Percentiles rank a stretch among this genome's conserved stretches.
Evolutionary conservation across 2,113 vertebrate species (phyloP).

Genomic region (Eonycteris spelaea): DNA sequence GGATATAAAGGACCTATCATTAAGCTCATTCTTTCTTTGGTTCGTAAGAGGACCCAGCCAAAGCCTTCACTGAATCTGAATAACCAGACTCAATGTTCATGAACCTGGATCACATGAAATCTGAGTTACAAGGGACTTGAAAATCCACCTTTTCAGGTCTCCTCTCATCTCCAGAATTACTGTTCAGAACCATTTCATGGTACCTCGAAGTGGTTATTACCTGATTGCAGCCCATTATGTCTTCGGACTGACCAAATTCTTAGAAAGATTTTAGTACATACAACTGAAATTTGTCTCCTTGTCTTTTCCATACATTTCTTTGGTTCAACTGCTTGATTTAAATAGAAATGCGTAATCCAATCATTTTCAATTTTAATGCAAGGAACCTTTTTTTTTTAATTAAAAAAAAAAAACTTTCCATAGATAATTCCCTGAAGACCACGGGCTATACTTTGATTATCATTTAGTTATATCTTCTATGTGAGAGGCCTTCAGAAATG

Average conservation of each 20-base stretch:
- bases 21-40: neutral
- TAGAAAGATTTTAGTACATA: neutral
- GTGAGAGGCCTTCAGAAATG: neutral
- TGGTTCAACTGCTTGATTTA: neutral
- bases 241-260: neutral
- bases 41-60: neutral
- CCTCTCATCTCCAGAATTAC: neutral
- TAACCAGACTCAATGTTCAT: neutral
- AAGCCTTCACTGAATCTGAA: neutral
- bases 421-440: neutral
- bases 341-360: neutral
- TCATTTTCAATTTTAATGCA: constrained; percentile 9
- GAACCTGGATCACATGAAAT: neutral
- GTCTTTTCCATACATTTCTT: neutral
- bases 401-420: neutral
- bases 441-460: neutral
- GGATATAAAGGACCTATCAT: neutral
- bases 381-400: neutral
- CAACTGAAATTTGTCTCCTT: neutral
- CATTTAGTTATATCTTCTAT: constrained; percentile 18
- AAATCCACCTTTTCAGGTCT: neutral
- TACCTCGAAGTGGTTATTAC: neutral
- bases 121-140: neutral
- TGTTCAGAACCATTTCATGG: neutral
- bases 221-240: neutral